These are phyloP conservation scores for Zootermopsis nevadensis DNA, from an alignment of 2,888 invertebrate species.

Conservation along the genomic window DNA sequence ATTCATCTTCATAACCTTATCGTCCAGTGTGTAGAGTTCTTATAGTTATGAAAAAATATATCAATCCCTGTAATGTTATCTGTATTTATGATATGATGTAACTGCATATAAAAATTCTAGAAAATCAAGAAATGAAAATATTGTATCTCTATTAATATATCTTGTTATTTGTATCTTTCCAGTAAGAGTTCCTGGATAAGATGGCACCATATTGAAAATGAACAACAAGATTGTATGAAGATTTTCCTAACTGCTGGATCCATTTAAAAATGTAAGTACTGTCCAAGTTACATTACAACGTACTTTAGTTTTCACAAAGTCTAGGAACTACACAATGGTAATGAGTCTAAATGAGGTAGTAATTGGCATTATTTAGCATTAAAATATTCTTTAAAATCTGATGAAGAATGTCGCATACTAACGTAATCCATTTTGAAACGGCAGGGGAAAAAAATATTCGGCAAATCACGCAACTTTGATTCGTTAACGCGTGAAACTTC, in stretches of 20 bases:
- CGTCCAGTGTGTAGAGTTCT: background rate
- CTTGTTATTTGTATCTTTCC: slow-evolving; percentile 42
- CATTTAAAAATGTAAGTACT: slow-evolving; percentile 29
- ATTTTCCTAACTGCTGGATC: slow-evolving; percentile 29
- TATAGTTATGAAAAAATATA: slow-evolving; percentile 44
- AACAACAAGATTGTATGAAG: slow-evolving; percentile 33
- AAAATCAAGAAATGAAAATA: slow-evolving; percentile 39
- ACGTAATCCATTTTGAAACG: background rate
- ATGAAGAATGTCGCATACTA: background rate
- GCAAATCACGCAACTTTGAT: background rate
- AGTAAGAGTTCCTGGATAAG: slow-evolving; percentile 42
- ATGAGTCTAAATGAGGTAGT: slow-evolving; percentile 44
- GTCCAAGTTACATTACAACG: slow-evolving; percentile 31
- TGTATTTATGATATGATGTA: slow-evolving; percentile 44
- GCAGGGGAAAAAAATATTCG: background rate
- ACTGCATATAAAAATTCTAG: slow-evolving; percentile 48
- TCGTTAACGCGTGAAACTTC: background rate
- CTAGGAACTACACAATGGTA: slow-evolving; percentile 44
- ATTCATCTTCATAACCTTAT: slow-evolving; percentile 29
- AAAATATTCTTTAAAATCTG: slow-evolving; percentile 35
- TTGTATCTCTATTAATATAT: slow-evolving; percentile 45
- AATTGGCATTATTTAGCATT: slow-evolving; percentile 32
- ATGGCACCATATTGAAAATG: slow-evolving; percentile 45
- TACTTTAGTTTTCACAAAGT: slow-evolving; percentile 27
- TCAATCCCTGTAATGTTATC: slow-evolving; percentile 44